Percentiles rank a stretch among this genome's conserved stretches.
phyloP scores from a whole-genome alignment of 2,113 vertebrate species.

The Micromys minutus region DNA sequence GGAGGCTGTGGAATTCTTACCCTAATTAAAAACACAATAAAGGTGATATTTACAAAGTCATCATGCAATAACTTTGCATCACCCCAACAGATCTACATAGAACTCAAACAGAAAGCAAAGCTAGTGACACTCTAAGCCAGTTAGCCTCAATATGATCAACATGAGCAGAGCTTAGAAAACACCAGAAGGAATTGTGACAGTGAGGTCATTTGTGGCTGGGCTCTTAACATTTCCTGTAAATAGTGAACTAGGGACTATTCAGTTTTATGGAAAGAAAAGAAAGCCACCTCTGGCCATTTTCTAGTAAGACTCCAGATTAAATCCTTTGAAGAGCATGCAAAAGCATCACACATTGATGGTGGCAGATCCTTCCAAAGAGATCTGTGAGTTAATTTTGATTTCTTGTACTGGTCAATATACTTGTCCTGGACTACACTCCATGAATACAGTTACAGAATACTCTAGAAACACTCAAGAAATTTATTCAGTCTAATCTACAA shows the following conservation, averaged over 20 bases:
- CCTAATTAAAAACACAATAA: slow-evolving; percentile 37
- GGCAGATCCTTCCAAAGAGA: neutral
- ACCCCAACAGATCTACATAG: neutral
- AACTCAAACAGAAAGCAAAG: neutral
- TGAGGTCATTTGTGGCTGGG: neutral
- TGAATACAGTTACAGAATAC: neutral
- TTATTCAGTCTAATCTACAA: neutral
- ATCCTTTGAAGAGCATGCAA: neutral
- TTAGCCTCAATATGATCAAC: neutral
- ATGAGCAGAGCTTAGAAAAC: neutral
- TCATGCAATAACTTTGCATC: neutral
- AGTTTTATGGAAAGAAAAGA: neutral
- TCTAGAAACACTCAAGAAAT: neutral
- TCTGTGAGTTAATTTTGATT: neutral
- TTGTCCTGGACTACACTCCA: neutral
- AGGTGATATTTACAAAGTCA: neutral
- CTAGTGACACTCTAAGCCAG: neutral
- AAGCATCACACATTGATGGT: neutral
- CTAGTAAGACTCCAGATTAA: slow-evolving; percentile 16
- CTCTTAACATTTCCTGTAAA: neutral
- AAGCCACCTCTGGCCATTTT: neutral
- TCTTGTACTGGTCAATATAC: neutral
- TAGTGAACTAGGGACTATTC: neutral
- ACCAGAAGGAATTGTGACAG: neutral
- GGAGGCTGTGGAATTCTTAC: neutral